Conservation (phyloP, 2,797 vertebrate species). For the Botia almorhae region DNA sequence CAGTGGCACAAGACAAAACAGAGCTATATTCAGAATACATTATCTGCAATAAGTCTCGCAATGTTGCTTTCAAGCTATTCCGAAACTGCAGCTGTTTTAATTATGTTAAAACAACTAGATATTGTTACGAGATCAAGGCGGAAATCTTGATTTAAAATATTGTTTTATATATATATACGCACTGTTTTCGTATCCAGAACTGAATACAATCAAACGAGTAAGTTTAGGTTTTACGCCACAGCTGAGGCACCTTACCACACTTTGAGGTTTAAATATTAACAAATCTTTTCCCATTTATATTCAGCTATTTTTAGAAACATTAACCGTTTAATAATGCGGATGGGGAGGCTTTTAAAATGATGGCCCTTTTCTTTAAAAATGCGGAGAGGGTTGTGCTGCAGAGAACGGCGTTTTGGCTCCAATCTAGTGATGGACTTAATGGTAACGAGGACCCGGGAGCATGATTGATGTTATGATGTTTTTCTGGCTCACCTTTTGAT, state of each 20-base stretch:
- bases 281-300: background rate
- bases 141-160: no score
- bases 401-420: slow-evolving; percentile 21
- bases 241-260: background rate
- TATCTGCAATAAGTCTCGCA: background rate
- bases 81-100: no score
- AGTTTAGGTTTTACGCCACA: background rate
- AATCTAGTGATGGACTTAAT: slow-evolving; percentile 20
- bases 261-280: slow-evolving; percentile 3
- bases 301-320: background rate
- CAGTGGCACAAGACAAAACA: background rate
- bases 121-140: no score
- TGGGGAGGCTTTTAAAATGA: background rate
- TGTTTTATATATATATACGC: no score
- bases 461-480: slow-evolving; percentile 38
- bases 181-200: no score
- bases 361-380: background rate
- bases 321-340: background rate
- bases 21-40: no score
- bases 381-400: background rate
- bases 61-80: background rate
- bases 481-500: slow-evolving; percentile 27
- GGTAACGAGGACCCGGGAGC: slow-evolving; percentile 5
- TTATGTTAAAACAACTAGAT: no score
- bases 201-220: no score